Base-by-base conservation (phyloP, 2,888 invertebrate genomes). In the Leuctra nigra region DNA sequence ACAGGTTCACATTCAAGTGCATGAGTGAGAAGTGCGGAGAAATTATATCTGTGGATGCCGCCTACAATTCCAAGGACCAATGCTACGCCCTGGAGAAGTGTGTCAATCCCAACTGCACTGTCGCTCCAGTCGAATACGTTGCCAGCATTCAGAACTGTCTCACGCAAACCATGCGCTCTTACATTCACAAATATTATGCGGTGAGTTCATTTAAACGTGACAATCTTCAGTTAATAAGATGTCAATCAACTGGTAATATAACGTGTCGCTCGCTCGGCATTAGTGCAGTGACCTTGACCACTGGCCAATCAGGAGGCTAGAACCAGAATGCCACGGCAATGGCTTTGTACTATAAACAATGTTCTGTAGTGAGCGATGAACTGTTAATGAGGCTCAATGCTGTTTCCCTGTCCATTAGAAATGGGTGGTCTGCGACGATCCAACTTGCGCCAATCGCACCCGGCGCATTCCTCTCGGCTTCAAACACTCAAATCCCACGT, bases 391-490 rank as follows among this genome's bases (percentile, higher is more conserved):
- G 11, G 11, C 7, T 33, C 33, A n/a, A n/a, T n/a, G n/a, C n/a
- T n/a, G n/a, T 29, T 29, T 29, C 11, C 11, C 11, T 29, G 11
- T 29, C 29, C 29, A 29, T 29, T 62, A 63, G 68, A 86, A 87
- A 58, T 85, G 85, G 81, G 68, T 93, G 69, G 82, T 86, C 2
- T 97, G 97, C 71, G 95, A 95, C 70, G 93, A 95, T 77, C 88
- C 91, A 0, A 82, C 85, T 2, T 97, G 96, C 67, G 80, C 81
- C 2, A 78, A 84, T 65, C 81, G 84, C 60, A 86, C 85, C 0
- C 76, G 80, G 54, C 75, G 78, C 18, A 63, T 88, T 53, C 84
- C 87, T 0, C 65, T 80, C 38, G 68, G 69, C 50, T 79, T 82
- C 62, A 68, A 68, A 6, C 70, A 75, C 4, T 77, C 77, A 44